Evolutionary conservation across 64 coral and sea anemone species (phyloP).

Genomic region (Cladopsammia gracilis): DNA sequence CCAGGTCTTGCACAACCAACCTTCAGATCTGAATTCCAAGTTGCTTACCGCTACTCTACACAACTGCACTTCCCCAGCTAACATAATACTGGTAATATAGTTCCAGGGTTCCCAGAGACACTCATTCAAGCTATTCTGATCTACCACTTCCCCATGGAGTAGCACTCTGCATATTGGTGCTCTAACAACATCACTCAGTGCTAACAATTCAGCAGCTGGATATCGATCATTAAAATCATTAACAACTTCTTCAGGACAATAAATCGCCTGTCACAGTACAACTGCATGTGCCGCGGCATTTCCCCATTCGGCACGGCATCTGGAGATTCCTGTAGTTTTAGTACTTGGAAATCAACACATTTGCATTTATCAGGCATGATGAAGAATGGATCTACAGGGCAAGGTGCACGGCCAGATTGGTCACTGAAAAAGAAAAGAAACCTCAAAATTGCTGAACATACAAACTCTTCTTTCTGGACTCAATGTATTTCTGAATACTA

Average conservation of each 20-base stretch:
- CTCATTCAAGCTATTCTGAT: too few relatives aligned
- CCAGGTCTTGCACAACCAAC: too few relatives aligned
- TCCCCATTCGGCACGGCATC: constrained; percentile 99
- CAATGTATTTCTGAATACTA: too few relatives aligned
- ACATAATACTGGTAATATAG: too few relatives aligned
- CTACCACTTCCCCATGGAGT: too few relatives aligned
- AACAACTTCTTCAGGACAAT: not conserved
- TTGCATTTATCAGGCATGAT: constrained; percentile 99
- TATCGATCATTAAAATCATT: too few relatives aligned
- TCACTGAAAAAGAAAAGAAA: constrained; percentile 65
- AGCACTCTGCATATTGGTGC: too few relatives aligned
- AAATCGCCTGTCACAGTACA: constrained; percentile 95
- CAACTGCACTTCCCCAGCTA: too few relatives aligned
- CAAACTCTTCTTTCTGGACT: not conserved
- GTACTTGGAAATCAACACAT: constrained; percentile 99
- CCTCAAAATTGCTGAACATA: not conserved
- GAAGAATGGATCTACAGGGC: constrained; percentile 95
- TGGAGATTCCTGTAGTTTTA: constrained; percentile 97
- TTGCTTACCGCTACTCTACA: too few relatives aligned
- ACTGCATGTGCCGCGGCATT: constrained; percentile 99
- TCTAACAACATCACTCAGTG: not conserved
- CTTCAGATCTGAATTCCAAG: too few relatives aligned
- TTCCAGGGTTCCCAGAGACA: too few relatives aligned
- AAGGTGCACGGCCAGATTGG: constrained; percentile 90
- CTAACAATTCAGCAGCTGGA: too few relatives aligned